Evolutionary conservation across 2,888 invertebrate species (phyloP), one percentile per base, ranked within the genome.

Genomic region (Melanostoma scalare): DNA sequence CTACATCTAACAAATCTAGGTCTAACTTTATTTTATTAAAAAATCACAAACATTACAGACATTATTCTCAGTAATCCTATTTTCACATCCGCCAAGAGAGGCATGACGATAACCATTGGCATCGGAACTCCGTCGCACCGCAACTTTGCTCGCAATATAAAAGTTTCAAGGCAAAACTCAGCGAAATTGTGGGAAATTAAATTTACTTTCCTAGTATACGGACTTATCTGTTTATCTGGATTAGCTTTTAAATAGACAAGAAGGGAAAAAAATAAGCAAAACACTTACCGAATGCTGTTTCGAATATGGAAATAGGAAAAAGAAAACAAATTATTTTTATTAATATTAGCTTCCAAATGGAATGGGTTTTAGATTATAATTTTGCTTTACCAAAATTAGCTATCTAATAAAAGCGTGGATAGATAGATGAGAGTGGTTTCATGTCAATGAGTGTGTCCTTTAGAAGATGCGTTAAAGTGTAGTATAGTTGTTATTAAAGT

Each of bases 241-340:
- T 67, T 73, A 79, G 60, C 61, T 48, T 55, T 33, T 68, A 36
- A 65, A 67, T 71, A 73, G 20, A 20, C 6, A 48, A 6, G 8
- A 44, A 58, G 33, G n/a, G 38, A 68, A 52, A 52, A 52, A 60
- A 40, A 71, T 61, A 75, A 44, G 61, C 67, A 76, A 67, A 74
- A 60, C 74, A 84, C 84, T 84, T 84, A 84, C 84, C 84, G 84
- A 84, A 75, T 67, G 84, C 84, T 84, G 84, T 84, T 84, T 79
- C 20, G 60, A 52, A 3, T 78, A 42, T 36, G 68, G 67, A 44
- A 74, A 74, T 55, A 61, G 56, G 46, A 76, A 36, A 42, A 65
- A 44, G 35, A 50, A 72, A 69, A 68, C 68, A 73, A 55, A 74
- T 61, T 73, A 63, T 68, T 77, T 75, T 71, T 80, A 52, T 71